Conservation (phyloP, 2,888 invertebrate species). For the Pollenia labialis region DNA sequence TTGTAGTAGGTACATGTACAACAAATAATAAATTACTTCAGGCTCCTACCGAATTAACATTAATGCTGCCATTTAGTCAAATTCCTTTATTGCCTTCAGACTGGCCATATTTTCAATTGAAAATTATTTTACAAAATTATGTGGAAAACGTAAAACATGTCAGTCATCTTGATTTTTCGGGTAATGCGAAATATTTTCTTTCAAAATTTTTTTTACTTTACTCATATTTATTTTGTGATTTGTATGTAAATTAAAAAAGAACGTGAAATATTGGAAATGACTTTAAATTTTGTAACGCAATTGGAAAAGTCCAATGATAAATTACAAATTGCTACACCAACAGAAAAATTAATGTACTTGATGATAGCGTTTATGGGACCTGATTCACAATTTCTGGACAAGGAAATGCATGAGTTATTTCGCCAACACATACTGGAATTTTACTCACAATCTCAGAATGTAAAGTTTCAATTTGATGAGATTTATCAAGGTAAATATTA, state of each 20-base stretch:
- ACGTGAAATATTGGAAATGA: slow-evolving; percentile 81
- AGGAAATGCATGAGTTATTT: slow-evolving; percentile 80
- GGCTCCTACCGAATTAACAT: slow-evolving; percentile 83
- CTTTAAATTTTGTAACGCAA: slow-evolving; percentile 81
- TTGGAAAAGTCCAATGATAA: slow-evolving; percentile 78
- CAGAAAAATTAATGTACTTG: slow-evolving; percentile 83
- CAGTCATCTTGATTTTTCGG: slow-evolving; percentile 75
- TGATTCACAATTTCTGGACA: slow-evolving; percentile 82
- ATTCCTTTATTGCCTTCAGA: slow-evolving; percentile 90
- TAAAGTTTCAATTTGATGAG: slow-evolving; percentile 81
- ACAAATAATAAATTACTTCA: slow-evolving; percentile 63
- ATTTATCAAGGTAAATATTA: slow-evolving; percentile 76
- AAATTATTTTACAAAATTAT: slow-evolving; percentile 81
- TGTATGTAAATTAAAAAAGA: slow-evolving; percentile 75
- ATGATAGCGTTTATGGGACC: slow-evolving; percentile 84
- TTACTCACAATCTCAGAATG: slow-evolving; percentile 75
- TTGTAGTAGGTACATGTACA: neutral
- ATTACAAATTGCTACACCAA: slow-evolving; percentile 80
- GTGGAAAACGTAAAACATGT: slow-evolving; percentile 79
- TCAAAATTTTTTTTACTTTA: neutral
- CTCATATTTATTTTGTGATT: neutral
- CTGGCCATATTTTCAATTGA: slow-evolving; percentile 91
- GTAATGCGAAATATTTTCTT: slow-evolving; percentile 65
- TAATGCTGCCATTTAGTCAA: slow-evolving; percentile 85
- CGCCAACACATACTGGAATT: slow-evolving; percentile 78